Base-by-base conservation (phyloP, 2,113 vertebrate genomes). In the Actinemys pallida region DNA sequence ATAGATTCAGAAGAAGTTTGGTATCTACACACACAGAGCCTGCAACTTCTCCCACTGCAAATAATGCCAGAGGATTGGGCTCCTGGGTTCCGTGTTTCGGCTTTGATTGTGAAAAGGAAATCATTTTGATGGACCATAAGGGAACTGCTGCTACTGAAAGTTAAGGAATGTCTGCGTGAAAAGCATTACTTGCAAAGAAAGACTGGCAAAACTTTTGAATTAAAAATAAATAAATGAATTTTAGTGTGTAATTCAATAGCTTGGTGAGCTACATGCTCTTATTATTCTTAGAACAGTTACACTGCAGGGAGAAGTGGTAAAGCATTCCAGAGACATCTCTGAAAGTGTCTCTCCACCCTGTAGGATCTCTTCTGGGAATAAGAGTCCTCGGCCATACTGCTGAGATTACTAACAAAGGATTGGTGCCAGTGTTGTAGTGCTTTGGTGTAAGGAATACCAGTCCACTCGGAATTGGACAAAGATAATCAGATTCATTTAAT, bases 11-110 rank as follows among this genome's bases (percentile, higher is more conserved):
- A 86, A 24, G 3, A 86, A 47, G 35, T 3, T 57, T 57, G 72
- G 17, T 14, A 84, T 76, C 5, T 53, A 12, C 45, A 75, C 6
- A 9, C 1, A 22, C 49, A 25, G 1, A 0, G 49, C 6, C 49
- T 8, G 27, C 50, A 69, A 13, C 29, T 75, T 75, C 16, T 75
- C 17, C 39, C 39, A 75, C 22, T 25, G 39, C 39, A 76, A 27
- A 27, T 24, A 25, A 76, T 76, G 12, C 72, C 10, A 76, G n/a
- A 45, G 5, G 72, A 25, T 10, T 76, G 39, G 11, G 10, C 22
- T 76, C 39, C 22, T 24, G 39, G 22, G 11, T 76, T 16, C 2
- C 52, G 19, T 81, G 2, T 53, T 39, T 17, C 72, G 52, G 4
- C 7, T 57, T 53, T 27, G 7, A 49, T 4, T 50, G 20, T 56